These are phyloP conservation scores for Drosophila lowei DNA, from an alignment of 1,140 invertebrate species.

Conservation along the genomic window DNA sequence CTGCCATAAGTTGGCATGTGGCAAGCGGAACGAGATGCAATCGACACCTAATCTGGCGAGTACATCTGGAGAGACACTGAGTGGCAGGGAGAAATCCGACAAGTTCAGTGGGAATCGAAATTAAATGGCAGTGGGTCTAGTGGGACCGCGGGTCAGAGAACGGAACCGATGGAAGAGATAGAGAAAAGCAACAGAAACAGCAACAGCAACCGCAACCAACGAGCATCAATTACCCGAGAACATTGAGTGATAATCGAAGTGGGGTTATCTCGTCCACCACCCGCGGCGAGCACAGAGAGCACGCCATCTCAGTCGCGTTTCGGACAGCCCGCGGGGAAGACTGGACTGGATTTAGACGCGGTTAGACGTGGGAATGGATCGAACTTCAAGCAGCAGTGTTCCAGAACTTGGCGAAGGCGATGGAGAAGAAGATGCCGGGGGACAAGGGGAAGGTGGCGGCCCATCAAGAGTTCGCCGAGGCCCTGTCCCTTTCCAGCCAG, in stretches of 20 bases:
- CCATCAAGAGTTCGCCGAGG: conserved; percentile 34
- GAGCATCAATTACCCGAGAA: conserved; percentile 42
- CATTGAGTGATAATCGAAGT: conserved; percentile 50
- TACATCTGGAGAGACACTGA: conserved; percentile 15
- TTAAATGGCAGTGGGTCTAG: neutral
- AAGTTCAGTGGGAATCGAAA: neutral
- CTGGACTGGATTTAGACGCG: too few relatives aligned
- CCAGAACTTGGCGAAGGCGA: conserved; percentile 11
- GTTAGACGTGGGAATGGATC: conserved; percentile 20
- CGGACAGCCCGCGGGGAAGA: conserved; percentile 2
- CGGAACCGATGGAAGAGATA: neutral
- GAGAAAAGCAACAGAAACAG: too few relatives aligned
- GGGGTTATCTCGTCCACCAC: conserved; percentile 47
- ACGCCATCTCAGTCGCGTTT: conserved; percentile 3
- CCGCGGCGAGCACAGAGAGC: conserved; percentile 10
- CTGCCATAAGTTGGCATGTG: conserved; percentile 65
- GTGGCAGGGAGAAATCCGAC: conserved; percentile 8
- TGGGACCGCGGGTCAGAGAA: conserved; percentile 1
- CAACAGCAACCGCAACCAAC: conserved; percentile 9
- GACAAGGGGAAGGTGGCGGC: conserved; percentile 7
- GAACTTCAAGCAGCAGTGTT: conserved; percentile 23
- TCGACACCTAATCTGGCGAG: conserved; percentile 67
- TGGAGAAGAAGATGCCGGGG: neutral
- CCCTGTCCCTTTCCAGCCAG: conserved; percentile 4
- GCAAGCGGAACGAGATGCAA: conserved; percentile 57